A percentile compares a stretch with the other conserved stretches of the same genome.
phyloP scores from a whole-genome alignment of 2,797 vertebrate genomes.

The Ptychobarbus kaznakovi region DNA sequence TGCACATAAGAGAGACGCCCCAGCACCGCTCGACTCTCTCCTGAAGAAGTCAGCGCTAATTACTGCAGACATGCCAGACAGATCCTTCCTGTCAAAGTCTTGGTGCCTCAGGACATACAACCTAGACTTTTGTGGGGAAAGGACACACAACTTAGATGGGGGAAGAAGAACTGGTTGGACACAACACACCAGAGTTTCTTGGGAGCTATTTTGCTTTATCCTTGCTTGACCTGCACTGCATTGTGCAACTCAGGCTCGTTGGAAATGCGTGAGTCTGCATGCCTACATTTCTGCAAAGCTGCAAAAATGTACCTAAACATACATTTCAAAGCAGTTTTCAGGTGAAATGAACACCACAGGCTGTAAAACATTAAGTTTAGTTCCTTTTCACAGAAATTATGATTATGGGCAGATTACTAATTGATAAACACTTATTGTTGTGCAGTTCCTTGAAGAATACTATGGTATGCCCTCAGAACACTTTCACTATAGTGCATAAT shows the following conservation, averaged over 20 bases:
- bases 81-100: conserved; percentile 70
- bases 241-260: background rate
- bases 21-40: conserved; percentile 56
- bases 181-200: background rate
- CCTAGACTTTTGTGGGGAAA: conserved; percentile 59
- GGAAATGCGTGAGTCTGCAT: background rate
- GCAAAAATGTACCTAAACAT: background rate
- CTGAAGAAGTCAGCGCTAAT: conserved; percentile 68
- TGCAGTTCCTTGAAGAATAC: too few species aligned
- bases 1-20: conserved; percentile 15
- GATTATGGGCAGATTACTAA: background rate
- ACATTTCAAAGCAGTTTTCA: background rate
- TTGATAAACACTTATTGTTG: background rate
- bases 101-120: conserved; percentile 64
- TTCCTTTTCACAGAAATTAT: background rate
- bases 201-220: conserved; percentile 27
- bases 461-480: background rate
- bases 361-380: background rate
- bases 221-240: conserved; percentile 9
- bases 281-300: background rate
- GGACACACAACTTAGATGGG: conserved; percentile 50
- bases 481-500: background rate
- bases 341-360: background rate
- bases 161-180: background rate
- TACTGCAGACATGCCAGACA: conserved; percentile 66